phyloP scores from a whole-genome alignment of 1,140 invertebrate species.

The Ceratina australensis region DNA sequence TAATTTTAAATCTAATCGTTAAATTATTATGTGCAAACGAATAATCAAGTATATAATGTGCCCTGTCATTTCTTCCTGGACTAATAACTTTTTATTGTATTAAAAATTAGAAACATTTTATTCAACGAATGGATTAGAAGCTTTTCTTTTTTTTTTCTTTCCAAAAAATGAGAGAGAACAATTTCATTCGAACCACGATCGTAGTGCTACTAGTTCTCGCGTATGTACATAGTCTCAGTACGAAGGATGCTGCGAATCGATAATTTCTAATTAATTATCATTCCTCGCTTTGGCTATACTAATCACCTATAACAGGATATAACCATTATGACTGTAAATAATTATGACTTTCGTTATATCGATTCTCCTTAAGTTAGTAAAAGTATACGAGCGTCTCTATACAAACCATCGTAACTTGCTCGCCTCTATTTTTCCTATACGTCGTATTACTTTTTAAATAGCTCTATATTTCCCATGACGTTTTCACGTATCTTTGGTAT shows the following conservation, averaged over 20 bases:
- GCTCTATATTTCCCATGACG: constrained; percentile 71
- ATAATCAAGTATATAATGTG: constrained; percentile 7
- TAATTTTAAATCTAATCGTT: constrained; percentile 44
- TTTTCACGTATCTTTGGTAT: constrained; percentile 79
- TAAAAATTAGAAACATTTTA: constrained; percentile 6
- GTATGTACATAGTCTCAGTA: constrained; percentile 47
- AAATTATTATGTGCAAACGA: constrained; percentile 22
- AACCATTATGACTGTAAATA: constrained; percentile 23
- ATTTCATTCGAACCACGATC: constrained; percentile 31
- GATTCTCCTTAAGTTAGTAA: constrained; percentile 32
- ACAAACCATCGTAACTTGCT: constrained; percentile 32
- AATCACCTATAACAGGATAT: constrained; percentile 38
- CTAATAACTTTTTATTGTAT: constrained; percentile 16
- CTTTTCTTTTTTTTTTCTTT: too few relatives aligned
- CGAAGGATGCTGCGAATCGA: constrained; percentile 42
- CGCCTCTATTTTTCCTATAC: constrained; percentile 30
- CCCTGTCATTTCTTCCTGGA: constrained; percentile 1
- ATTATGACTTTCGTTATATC: constrained; percentile 37
- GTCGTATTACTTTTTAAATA: constrained; percentile 57
- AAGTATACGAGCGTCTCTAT: constrained; percentile 22
- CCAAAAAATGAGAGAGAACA: constrained; percentile 8
- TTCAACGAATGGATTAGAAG: constrained; percentile 8
- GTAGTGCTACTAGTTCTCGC: constrained; percentile 8
- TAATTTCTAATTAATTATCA: constrained; percentile 41
- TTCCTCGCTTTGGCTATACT: constrained; percentile 36